Base-by-base conservation (phyloP, 2,113 vertebrate species). In the Paradoxurus hermaphroditus region DNA sequence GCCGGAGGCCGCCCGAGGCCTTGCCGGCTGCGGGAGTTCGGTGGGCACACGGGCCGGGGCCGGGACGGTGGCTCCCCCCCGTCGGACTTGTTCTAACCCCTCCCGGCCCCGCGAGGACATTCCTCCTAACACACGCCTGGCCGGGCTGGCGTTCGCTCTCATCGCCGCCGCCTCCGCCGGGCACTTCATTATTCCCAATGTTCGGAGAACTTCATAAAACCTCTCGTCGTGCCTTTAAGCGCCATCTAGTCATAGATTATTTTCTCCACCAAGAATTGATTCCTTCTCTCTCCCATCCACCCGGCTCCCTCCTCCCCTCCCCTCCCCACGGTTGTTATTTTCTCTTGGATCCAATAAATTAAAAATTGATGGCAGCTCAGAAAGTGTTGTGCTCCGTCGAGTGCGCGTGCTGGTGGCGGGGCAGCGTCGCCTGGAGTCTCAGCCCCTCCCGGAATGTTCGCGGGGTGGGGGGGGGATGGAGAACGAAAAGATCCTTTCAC, bases 341-440 rank as follows among this genome's bases (percentile, higher is more conserved):
- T 91, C 81, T 87, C 92, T 90, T 21, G 94, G 95, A 96, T 95
- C 63, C 85, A 85, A 96, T 97, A 97, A 98, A 98, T 97, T 92
- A 97, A 98, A 97, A 95, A 90, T 39, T 29, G 93, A 93, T 96
- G 97, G 88, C 77, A 59, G 95, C 93, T 91, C 88, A 83, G 98
- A 96, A 10, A 2, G 97, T 53, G 92, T 51, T 62, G 93, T 4
- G 83, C 62, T 51, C 56, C 0, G 11, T 81, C 2, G 62, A 53
- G 77, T 3, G 78, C 0, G 56, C 0, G 25, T 72, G 91, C 73
- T 85, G 91, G 72, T 93, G 82, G 90, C 34, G 2, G 75, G 65
- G 25, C 49, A 34, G 73, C 46, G 78, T 78, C 19, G n/a, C 83
- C 63, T 3, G 46, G 84, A 41, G 77, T 14, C 95, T n/a, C 21